Evolutionary conservation across 1,140 invertebrate species (phyloP).

Genomic region (Drosophila melanogaster): DNA sequence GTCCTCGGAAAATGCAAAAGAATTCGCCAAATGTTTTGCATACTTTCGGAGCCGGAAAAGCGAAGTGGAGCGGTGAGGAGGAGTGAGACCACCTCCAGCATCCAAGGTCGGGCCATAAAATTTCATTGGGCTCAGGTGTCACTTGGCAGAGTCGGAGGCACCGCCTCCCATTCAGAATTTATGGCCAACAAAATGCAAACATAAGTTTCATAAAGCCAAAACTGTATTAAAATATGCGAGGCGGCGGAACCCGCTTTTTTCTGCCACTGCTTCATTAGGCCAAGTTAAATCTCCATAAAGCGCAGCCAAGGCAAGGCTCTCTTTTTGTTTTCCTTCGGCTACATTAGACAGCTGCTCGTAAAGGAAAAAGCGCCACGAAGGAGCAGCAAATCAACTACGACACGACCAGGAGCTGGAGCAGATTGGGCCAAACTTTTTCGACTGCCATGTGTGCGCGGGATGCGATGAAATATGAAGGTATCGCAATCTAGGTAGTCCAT

Average conservation of each 20-base stretch:
- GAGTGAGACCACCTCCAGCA: not conserved
- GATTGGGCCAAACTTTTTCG: constrained; percentile 49
- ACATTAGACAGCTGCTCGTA: constrained; percentile 69
- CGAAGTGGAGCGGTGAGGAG: too few species aligned
- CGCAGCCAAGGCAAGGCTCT: constrained; percentile 49
- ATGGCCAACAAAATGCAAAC: constrained; percentile 74
- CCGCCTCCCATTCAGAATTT: constrained; percentile 52
- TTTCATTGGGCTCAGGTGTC: constrained; percentile 66
- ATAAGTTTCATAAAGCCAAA: constrained; percentile 59
- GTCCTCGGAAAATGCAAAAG: not conserved
- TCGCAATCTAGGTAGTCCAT: constrained; percentile 38
- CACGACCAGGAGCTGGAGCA: constrained; percentile 29
- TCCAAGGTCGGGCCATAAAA: constrained; percentile 56
- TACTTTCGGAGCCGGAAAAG: constrained; percentile 1
- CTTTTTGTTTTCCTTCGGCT: constrained; percentile 31
- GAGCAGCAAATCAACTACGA: constrained; percentile 69
- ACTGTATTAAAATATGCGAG: constrained; percentile 81
- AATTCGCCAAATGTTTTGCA: constrained; percentile 39
- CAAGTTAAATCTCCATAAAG: constrained; percentile 79
- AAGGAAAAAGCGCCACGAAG: constrained; percentile 27
- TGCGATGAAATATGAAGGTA: constrained; percentile 64
- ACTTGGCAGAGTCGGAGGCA: constrained; percentile 28
- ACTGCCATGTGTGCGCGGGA: constrained; percentile 36
- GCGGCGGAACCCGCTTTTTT: constrained; percentile 21
- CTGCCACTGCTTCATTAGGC: constrained; percentile 67